Conservation (phyloP, 1,140 invertebrate species). For the Drosophila neocordata region DNA sequence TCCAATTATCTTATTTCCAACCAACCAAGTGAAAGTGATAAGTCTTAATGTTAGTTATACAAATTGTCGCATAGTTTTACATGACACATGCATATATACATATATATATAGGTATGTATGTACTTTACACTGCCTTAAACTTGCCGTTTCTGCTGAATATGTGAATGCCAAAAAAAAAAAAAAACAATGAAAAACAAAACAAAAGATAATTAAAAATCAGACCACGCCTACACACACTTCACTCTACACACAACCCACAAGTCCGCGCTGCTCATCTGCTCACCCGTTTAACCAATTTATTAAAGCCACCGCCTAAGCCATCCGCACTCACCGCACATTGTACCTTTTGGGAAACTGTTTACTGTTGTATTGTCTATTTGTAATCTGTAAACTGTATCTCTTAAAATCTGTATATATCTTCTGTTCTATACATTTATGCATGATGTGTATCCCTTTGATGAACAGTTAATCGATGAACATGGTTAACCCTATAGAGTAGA, state of each 20-base stretch:
- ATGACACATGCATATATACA: constrained; percentile 56
- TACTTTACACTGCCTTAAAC: constrained; percentile 80
- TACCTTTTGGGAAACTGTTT: constrained; percentile 66
- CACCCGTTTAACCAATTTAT: constrained; percentile 2
- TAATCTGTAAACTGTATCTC: constrained; percentile 45
- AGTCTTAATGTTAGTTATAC: constrained; percentile 81
- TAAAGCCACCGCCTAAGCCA: constrained; percentile 55
- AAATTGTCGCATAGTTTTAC: constrained; percentile 79
- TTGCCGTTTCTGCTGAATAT: constrained; percentile 80
- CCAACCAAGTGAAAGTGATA: constrained; percentile 80
- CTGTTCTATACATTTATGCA: constrained; percentile 25
- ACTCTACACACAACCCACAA: constrained; percentile 14
- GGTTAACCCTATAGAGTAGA: background rate
- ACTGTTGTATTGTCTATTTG: constrained; percentile 63
- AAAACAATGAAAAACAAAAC: background rate
- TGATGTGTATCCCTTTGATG: constrained; percentile 11
- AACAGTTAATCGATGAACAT: background rate
- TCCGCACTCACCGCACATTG: constrained; percentile 77
- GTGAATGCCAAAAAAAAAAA: constrained; percentile 45
- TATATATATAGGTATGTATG: constrained; percentile 50
- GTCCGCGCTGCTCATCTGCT: constrained; percentile 34
- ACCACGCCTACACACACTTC: constrained; percentile 54
- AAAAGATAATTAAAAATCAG: constrained; percentile 15
- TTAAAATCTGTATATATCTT: constrained; percentile 30
- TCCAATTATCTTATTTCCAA: constrained; percentile 41